Evolutionary conservation across 2,113 vertebrate species (phyloP).

Genomic region (Plotosus lineatus): DNA sequence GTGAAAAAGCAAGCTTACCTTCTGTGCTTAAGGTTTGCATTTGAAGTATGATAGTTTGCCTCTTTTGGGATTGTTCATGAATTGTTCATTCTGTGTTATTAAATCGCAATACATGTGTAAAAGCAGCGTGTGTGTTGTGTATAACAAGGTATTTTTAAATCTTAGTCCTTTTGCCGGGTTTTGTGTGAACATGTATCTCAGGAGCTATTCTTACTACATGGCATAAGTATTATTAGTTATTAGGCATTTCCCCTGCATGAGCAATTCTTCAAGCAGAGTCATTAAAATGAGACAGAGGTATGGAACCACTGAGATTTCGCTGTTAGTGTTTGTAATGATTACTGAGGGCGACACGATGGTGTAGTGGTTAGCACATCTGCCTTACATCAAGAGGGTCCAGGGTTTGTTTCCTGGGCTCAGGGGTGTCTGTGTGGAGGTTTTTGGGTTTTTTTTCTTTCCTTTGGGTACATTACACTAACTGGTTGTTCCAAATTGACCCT

Average conservation of each 20-base stretch:
- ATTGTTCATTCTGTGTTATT: neutral
- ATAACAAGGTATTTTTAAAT: neutral
- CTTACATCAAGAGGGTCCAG: too few relatives aligned
- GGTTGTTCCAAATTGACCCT: too few relatives aligned
- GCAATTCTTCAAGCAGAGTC: neutral
- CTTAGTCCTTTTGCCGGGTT: neutral
- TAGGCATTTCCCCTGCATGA: neutral
- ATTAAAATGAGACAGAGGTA: neutral
- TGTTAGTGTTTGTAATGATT: neutral
- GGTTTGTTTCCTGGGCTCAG: too few relatives aligned
- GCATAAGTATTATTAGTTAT: neutral
- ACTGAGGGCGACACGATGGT: too few relatives aligned
- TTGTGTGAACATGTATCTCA: neutral
- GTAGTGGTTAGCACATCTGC: too few relatives aligned
- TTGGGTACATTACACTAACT: too few relatives aligned
- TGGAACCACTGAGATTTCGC: neutral
- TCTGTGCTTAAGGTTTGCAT: neutral
- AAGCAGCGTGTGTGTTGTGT: neutral
- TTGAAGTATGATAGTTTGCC: neutral
- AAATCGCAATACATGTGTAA: neutral
- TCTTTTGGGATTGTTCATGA: neutral
- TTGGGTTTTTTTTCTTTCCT: too few relatives aligned
- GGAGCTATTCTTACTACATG: neutral
- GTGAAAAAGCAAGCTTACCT: neutral
- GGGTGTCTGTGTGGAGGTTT: too few relatives aligned